Conservation (phyloP, 2,888 invertebrate genomes). For the Leptinotarsa rubiginosa region DNA sequence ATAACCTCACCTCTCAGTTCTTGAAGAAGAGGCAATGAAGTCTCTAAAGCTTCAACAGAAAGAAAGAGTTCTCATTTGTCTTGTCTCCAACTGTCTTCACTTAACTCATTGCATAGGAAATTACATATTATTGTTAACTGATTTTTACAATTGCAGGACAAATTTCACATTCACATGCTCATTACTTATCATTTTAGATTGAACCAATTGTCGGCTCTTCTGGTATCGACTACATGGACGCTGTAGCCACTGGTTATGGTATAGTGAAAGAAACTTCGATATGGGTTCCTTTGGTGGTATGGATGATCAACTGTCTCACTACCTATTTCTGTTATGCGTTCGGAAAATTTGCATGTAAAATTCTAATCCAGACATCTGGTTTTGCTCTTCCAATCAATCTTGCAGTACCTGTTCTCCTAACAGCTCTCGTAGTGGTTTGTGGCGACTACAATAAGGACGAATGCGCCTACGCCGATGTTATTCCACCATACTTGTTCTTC, state of each 20-base stretch:
- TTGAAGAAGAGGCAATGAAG: too few species aligned
- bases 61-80: too few species aligned
- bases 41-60: too few species aligned
- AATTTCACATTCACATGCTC: too few species aligned
- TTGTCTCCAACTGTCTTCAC: too few species aligned
- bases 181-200: conserved; percentile 62
- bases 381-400: conserved; percentile 86
- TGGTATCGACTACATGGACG: conserved; percentile 56
- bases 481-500: conserved; percentile 92
- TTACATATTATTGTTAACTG: too few species aligned
- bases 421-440: conserved; percentile 75
- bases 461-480: conserved; percentile 79
- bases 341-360: conserved; percentile 88
- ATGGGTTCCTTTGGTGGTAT: conserved; percentile 70
- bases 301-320: conserved; percentile 74
- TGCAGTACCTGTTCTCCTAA: conserved; percentile 80
- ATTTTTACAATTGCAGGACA: too few species aligned
- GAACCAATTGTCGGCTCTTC: conserved; percentile 64
- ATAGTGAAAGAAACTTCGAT: conserved; percentile 56
- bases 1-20: too few species aligned
- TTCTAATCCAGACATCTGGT: conserved; percentile 88
- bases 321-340: conserved; percentile 77
- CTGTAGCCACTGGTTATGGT: conserved; percentile 49
- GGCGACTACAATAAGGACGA: conserved; percentile 74
- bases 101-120: too few species aligned